These are phyloP conservation scores for Syrmaticus mikado DNA, from an alignment of 2,113 vertebrate genomes.

Conservation along the genomic window DNA sequence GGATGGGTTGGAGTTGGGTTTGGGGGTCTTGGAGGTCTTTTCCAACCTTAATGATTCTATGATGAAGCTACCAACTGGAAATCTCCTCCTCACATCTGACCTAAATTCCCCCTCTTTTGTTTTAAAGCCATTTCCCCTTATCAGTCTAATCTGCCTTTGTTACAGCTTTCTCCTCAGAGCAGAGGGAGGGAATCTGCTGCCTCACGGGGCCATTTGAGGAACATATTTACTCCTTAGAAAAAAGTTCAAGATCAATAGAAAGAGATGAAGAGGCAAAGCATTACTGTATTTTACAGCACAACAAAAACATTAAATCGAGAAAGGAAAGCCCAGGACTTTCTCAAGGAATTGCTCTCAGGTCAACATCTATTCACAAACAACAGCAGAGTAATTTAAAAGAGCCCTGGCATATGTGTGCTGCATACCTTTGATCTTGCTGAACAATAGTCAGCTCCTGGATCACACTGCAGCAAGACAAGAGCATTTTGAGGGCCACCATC, in stretches of 20 bases:
- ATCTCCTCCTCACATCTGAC: too few species aligned
- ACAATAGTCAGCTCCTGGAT: rapidly evolving
- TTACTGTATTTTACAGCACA: neutral
- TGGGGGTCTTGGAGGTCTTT: too few species aligned
- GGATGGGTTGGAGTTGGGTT: too few species aligned
- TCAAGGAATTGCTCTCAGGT: neutral
- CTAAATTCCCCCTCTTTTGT: too few species aligned
- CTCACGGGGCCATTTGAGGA: neutral
- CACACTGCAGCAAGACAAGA: too few species aligned
- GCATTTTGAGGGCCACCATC: neutral
- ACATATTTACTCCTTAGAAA: neutral
- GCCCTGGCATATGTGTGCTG: too few species aligned
- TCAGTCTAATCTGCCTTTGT: neutral
- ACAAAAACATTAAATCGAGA: neutral
- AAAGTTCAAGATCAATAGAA: neutral
- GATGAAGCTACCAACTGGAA: too few species aligned
- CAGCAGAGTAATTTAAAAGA: neutral
- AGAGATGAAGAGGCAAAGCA: neutral
- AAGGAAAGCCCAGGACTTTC: neutral
- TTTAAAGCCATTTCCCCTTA: too few species aligned
- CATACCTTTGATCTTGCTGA: rapidly evolving
- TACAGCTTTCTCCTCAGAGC: neutral
- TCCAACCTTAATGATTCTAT: too few species aligned
- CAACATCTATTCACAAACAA: neutral
- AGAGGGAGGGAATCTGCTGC: neutral